These are phyloP conservation scores for Sturmia bella DNA, from an alignment of 2,888 invertebrate species.

Conservation along the genomic window DNA sequence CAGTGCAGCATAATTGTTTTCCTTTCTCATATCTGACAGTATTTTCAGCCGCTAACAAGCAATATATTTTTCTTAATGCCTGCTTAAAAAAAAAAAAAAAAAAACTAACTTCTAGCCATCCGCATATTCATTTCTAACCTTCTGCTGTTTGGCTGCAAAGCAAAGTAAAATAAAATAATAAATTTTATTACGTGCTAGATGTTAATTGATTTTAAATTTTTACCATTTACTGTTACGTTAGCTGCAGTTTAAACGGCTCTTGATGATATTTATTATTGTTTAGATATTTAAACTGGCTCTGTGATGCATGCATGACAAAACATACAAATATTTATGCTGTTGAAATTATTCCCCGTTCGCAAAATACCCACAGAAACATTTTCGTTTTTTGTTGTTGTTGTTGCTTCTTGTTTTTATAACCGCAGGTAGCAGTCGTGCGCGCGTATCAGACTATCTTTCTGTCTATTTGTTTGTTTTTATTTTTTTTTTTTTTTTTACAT, in stretches of 20 bases:
- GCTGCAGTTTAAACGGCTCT: slow-evolving; percentile 31
- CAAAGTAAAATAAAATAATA: slow-evolving; percentile 17
- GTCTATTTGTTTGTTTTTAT: slow-evolving; percentile 1
- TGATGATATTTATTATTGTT: slow-evolving; percentile 32
- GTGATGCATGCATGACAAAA: slow-evolving; percentile 25
- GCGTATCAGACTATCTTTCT: slow-evolving; percentile 40
- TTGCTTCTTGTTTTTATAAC: neutral
- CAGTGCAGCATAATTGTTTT: too few species aligned
- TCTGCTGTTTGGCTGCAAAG: slow-evolving; percentile 2
- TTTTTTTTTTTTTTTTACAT: slow-evolving; percentile 33
- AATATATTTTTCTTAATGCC: too few species aligned
- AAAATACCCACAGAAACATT: slow-evolving; percentile 7
- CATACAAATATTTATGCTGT: slow-evolving; percentile 10
- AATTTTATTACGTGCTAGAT: slow-evolving; percentile 64
- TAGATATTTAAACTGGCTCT: slow-evolving; percentile 3
- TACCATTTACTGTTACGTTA: slow-evolving; percentile 39
- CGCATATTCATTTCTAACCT: neutral
- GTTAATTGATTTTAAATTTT: slow-evolving; percentile 60
- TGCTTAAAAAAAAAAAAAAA: too few species aligned
- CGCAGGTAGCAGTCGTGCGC: neutral
- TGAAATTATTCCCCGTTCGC: neutral
- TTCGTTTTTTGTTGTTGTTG: neutral
- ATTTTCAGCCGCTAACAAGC: too few species aligned
- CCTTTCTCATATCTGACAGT: too few species aligned
- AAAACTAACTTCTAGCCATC: neutral